Evolutionary conservation across 2,888 invertebrate genomes (phyloP).

Genomic region (Actias luna): DNA sequence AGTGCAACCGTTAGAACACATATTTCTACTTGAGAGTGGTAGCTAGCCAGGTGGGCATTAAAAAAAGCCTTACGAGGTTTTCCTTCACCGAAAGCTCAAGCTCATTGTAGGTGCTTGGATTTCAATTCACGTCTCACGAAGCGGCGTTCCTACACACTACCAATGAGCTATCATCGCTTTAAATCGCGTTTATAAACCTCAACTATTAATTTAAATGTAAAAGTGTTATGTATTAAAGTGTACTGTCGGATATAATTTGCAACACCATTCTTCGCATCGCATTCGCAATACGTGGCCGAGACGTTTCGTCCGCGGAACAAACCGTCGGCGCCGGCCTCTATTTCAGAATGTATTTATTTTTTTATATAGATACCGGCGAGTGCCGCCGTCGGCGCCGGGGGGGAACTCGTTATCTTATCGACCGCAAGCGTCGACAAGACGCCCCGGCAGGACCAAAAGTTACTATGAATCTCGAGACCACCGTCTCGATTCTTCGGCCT

Average conservation of each 20-base stretch:
- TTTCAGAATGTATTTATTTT: conserved; percentile 56
- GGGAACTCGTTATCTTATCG: conserved; percentile 49
- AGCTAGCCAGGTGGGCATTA: no score
- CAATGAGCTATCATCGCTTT: no score
- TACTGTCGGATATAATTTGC: conserved; percentile 42
- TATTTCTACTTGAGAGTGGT: no score
- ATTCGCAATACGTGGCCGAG: conserved; percentile 41
- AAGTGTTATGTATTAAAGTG: conserved; percentile 19
- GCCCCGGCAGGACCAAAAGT: conserved; percentile 50
- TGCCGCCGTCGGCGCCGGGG: conserved; percentile 23
- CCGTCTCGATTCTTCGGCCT: conserved; percentile 18
- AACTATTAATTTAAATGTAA: conserved; percentile 31
- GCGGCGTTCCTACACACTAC: no score
- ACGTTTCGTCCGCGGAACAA: conserved; percentile 50
- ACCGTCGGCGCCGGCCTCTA: conserved; percentile 43
- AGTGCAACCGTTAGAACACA: no score
- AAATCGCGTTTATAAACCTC: no score
- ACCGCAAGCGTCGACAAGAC: conserved; percentile 57
- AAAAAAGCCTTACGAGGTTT: no score
- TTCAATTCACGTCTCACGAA: no score
- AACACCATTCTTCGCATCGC: conserved; percentile 47
- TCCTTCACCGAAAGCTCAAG: no score
- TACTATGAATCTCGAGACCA: conserved; percentile 37
- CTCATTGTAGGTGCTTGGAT: no score
- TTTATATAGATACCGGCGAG: conserved; percentile 54